These are phyloP conservation scores for Peribatodes rhomboidaria DNA, from an alignment of 2,888 invertebrate genomes.

Conservation along the genomic window DNA sequence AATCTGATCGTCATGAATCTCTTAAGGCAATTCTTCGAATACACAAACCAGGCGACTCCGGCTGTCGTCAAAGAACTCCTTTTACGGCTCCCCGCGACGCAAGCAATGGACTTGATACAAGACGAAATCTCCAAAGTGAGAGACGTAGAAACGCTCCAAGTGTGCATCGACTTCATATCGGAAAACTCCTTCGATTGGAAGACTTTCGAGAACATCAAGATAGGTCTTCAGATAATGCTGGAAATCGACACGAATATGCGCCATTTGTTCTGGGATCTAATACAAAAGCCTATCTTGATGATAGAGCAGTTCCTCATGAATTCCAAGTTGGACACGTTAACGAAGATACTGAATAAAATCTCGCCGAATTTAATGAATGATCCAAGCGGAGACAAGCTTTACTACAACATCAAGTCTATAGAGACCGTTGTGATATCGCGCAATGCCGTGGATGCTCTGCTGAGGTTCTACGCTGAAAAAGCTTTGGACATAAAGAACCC, in stretches of 20 bases:
- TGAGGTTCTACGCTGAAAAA: constrained; percentile 92
- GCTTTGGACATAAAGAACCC: constrained; percentile 90
- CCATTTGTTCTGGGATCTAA: constrained; percentile 87
- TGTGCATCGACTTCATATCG: constrained; percentile 88
- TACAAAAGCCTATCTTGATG: constrained; percentile 91
- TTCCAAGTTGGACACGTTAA: constrained; percentile 90
- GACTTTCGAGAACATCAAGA: constrained; percentile 87
- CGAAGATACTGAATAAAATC: constrained; percentile 87
- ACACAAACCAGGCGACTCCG: constrained; percentile 77
- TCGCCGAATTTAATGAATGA: constrained; percentile 76
- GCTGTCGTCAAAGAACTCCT: constrained; percentile 84
- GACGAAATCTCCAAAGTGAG: constrained; percentile 88
- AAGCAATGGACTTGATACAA: constrained; percentile 88
- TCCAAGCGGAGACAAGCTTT: constrained; percentile 82
- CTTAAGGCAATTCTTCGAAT: constrained; percentile 85
- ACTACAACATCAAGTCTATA: constrained; percentile 87
- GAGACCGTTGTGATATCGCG: constrained; percentile 85
- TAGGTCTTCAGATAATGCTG: constrained; percentile 90
- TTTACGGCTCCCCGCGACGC: constrained; percentile 84
- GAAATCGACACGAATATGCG: constrained; percentile 87
- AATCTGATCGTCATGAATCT: constrained; percentile 84
- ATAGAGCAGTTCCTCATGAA: constrained; percentile 96
- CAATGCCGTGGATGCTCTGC: constrained; percentile 89
- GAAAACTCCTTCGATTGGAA: constrained; percentile 80
- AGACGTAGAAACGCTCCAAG: constrained; percentile 88